Conservation (phyloP, 2,888 invertebrate genomes). For the Agrochola circellaris region DNA sequence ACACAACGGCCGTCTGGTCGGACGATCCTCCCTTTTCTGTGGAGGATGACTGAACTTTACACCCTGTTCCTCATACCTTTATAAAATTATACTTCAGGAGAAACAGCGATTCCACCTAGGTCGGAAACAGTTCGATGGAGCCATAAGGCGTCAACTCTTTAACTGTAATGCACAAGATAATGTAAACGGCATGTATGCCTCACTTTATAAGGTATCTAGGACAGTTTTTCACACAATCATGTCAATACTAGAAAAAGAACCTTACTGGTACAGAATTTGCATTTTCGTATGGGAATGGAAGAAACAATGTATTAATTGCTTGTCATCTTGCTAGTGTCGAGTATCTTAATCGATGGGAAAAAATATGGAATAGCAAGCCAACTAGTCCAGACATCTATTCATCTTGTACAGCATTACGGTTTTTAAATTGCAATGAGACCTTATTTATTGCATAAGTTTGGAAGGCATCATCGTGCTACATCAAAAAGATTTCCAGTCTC, state of each 20-base stretch:
- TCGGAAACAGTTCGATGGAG: not conserved
- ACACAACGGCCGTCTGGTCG: no score
- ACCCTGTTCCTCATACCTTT: no score
- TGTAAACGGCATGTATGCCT: not conserved
- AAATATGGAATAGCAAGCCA: not conserved
- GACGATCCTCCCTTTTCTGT: no score
- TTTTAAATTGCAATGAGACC: not conserved
- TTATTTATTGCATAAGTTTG: no score
- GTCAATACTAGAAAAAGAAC: conserved; percentile 35
- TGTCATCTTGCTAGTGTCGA: conserved; percentile 32
- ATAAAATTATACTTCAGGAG: not conserved
- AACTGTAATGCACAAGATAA: conserved; percentile 3
- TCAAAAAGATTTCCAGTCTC: not conserved
- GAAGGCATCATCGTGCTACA: not conserved
- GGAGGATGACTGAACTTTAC: no score
- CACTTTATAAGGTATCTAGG: conserved; percentile 32
- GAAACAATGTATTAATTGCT: conserved; percentile 48
- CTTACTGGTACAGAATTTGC: conserved; percentile 30
- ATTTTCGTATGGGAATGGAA: conserved; percentile 49
- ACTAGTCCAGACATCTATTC: not conserved
- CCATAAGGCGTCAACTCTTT: not conserved
- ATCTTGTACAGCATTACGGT: not conserved
- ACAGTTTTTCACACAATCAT: conserved; percentile 40
- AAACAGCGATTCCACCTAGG: not conserved
- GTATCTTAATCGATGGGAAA: conserved; percentile 13